phyloP scores from a whole-genome alignment of 2,797 vertebrate genomes.

The Allobates femoralis region DNA sequence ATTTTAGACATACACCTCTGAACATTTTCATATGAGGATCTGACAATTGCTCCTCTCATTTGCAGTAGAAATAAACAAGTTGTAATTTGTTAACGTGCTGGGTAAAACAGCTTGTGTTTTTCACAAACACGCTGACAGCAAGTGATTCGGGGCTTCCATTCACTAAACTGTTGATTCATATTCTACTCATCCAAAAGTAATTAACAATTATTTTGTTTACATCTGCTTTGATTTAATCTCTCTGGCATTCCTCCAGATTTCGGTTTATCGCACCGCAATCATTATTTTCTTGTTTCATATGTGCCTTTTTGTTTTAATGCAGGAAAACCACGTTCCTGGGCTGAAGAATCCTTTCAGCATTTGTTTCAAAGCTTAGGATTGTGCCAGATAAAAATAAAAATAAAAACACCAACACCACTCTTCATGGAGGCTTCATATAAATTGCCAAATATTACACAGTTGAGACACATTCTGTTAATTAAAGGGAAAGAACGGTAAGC shows the following conservation, averaged over 20 bases:
- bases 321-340: slow-evolving; percentile 24
- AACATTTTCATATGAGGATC: slow-evolving; percentile 22
- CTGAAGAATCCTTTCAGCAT: neutral
- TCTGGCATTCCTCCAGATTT: slow-evolving; percentile 42
- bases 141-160: slow-evolving; percentile 57
- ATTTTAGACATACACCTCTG: slow-evolving; percentile 11
- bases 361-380: slow-evolving; percentile 2
- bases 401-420: neutral
- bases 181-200: slow-evolving; percentile 64
- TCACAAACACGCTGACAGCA: slow-evolving; percentile 63
- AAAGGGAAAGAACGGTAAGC: neutral
- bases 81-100: slow-evolving; percentile 63
- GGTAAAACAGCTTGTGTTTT: slow-evolving; percentile 63
- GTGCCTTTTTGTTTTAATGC: slow-evolving; percentile 38
- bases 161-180: slow-evolving; percentile 64
- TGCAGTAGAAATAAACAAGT: slow-evolving; percentile 61
- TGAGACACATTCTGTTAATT: neutral
- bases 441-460: neutral
- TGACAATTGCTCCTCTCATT: slow-evolving; percentile 47
- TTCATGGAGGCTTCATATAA: neutral
- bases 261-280: slow-evolving; percentile 47
- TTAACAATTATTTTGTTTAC: slow-evolving; percentile 65
- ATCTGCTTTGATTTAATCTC: slow-evolving; percentile 61
- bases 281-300: slow-evolving; percentile 43
- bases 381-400: neutral